These are phyloP conservation scores for Centropristis striata DNA, from an alignment of 2,113 vertebrate genomes.

Conservation along the genomic window DNA sequence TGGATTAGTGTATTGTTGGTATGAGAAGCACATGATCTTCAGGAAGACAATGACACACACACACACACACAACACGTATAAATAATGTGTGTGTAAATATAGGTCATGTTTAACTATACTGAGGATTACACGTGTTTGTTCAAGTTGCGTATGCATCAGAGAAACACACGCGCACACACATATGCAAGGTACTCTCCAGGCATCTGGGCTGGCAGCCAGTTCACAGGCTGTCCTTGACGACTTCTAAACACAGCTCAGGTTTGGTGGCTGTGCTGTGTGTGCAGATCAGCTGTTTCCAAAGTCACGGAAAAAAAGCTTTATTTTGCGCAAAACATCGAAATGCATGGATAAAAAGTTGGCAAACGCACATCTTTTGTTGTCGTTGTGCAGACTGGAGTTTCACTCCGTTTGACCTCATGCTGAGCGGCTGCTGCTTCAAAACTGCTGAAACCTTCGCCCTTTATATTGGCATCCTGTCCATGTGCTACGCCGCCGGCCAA, in stretches of 20 bases:
- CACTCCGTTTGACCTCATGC: too few relatives aligned
- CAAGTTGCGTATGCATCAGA: neutral
- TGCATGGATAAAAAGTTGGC: too few relatives aligned
- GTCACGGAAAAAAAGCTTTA: neutral
- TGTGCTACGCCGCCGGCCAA: constrained; percentile 21
- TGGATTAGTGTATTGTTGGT: neutral
- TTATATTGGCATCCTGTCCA: constrained; percentile 25
- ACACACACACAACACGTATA: too few relatives aligned
- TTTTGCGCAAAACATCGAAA: neutral
- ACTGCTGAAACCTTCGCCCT: constrained; percentile 33
- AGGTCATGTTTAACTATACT: too few relatives aligned
- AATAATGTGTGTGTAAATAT: too few relatives aligned
- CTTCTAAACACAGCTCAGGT: constrained; percentile 34
- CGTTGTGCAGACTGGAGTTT: neutral
- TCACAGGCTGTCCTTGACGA: constrained; percentile 45
- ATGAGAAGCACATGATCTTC: neutral
- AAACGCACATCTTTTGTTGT: neutral
- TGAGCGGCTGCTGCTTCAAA: neutral
- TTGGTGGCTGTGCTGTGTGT: neutral
- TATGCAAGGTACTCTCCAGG: constrained; percentile 10
- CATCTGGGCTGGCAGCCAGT: constrained; percentile 44
- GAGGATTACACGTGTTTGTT: neutral
- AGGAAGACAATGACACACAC: neutral
- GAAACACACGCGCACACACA: neutral
- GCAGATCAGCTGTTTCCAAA: neutral